Base-by-base conservation (phyloP, 2,797 vertebrate species). In the Hippocampus kuda region DNA sequence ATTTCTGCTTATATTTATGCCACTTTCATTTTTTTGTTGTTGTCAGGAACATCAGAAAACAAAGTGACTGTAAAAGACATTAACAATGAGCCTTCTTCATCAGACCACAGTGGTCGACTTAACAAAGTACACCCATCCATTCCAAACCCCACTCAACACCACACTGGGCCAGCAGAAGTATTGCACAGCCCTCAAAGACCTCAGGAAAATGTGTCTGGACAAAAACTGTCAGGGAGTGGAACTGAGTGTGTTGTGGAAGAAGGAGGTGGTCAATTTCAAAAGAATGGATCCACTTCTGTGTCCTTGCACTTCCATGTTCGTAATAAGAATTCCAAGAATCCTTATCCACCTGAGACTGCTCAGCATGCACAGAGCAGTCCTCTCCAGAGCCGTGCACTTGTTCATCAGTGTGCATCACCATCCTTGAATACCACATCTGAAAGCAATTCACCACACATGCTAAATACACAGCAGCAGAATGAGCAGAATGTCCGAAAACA, bases 41-140 rank as follows among this genome's bases (percentile, higher is more conserved):
- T 38, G 38, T 75, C 82, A 92, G 91, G 84, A 64, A 68, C 72
- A 0, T 46, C 74, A 1, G 83, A 86, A 70, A 74, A 70, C 56
- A 79, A 76, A 68, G 68, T 75, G 30, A 54, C 72, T 60, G 56
- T 68, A 48, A 75, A 57, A 73, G 74, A 4, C 56, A 22, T 76
- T 44, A 74, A 74, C 6, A 65, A 80, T 68, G 83, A 78, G 64
- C 68, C 73, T 16, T 67, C 75, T n/a, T 65, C 78, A n/a, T 81
- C 49, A 81, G 74, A 66, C n/a, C 75, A 69, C 46, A 72, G 56
- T 5, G 66, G 74, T 66, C 68, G 71, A 2, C 22, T 64, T 56
- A 66, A 78, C 48, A 72, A 81, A 54, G 82, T 86, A 44, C 75
- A 70, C 3, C 66, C n/a, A 5, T 71, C 85, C 34, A 57, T 67